Conservation (phyloP, 2,888 invertebrate species). For the Escarpia spicata region DNA sequence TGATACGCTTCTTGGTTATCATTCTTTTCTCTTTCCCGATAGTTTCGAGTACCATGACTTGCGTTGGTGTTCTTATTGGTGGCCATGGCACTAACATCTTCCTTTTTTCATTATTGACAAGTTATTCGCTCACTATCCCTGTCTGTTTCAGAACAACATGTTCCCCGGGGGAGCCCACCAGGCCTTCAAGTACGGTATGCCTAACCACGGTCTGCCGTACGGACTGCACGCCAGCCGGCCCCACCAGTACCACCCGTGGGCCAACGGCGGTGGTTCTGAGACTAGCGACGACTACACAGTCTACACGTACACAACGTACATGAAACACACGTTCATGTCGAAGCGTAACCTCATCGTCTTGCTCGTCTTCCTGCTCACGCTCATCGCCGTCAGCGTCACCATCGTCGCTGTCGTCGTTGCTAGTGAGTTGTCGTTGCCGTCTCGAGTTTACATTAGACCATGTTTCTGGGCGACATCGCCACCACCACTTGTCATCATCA, state of each 20-base stretch:
- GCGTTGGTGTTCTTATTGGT: too few relatives aligned
- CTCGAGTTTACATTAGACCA: background rate
- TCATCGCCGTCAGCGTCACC: constrained; percentile 16
- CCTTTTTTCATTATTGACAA: too few relatives aligned
- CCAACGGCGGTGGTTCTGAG: background rate
- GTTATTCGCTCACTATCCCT: background rate
- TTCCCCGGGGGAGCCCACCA: background rate
- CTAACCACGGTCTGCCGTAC: background rate
- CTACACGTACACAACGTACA: constrained; percentile 5
- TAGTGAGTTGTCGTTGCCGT: background rate
- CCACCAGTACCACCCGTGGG: background rate
- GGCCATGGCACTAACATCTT: too few relatives aligned
- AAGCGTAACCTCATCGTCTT: background rate
- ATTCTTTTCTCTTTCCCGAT: too few relatives aligned
- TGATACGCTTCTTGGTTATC: too few relatives aligned
- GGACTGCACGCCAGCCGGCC: background rate
- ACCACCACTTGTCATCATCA: background rate
- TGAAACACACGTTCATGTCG: background rate
- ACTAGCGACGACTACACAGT: background rate
- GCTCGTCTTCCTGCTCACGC: background rate
- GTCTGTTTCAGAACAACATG: background rate
- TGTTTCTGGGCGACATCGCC: background rate
- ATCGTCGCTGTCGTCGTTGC: background rate
- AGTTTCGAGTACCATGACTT: too few relatives aligned
- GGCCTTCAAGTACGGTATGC: constrained; percentile 7